Percentiles rank a stretch among this genome's conserved stretches.
phyloP scores from a whole-genome alignment of 1,140 invertebrate genomes.

The Heterodera schachtii region DNA sequence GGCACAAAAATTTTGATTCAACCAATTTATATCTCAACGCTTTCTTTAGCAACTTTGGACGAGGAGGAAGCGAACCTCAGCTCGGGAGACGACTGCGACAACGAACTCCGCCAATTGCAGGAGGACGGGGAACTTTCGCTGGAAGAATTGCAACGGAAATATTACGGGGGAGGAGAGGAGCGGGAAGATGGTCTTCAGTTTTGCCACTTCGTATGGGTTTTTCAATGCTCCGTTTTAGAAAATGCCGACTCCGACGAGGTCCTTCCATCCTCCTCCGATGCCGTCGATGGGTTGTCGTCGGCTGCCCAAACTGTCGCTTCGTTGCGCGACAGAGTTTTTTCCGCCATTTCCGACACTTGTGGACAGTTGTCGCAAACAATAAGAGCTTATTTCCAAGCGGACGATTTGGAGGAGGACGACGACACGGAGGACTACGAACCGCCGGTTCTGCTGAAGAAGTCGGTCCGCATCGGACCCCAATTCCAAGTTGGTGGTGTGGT shows the following conservation, averaged over 20 bases:
- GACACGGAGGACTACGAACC: slow-evolving; percentile 30
- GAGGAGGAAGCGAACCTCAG: slow-evolving; percentile 34
- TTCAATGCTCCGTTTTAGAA: not conserved
- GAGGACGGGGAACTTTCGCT: slow-evolving; percentile 22
- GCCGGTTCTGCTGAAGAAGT: slow-evolving; percentile 20
- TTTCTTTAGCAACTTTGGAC: slow-evolving; percentile 29
- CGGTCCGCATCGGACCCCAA: slow-evolving; percentile 4
- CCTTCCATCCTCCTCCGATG: not conserved
- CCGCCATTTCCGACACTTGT: slow-evolving; percentile 21
- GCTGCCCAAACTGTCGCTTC: not conserved
- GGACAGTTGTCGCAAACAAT: slow-evolving; percentile 13
- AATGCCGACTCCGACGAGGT: not conserved
- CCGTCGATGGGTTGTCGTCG: not conserved
- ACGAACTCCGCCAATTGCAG: slow-evolving; percentile 22
- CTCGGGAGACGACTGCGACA: slow-evolving; percentile 27
- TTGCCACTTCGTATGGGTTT: too few relatives aligned
- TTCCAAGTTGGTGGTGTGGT: slow-evolving; percentile 12
- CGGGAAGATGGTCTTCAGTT: not conserved
- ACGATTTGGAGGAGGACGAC: slow-evolving; percentile 35
- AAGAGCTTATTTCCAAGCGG: slow-evolving; percentile 17
- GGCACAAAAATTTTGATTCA: not conserved
- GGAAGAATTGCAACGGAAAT: slow-evolving; percentile 22
- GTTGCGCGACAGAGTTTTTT: slow-evolving; percentile 11
- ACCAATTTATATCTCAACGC: not conserved
- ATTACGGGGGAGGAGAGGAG: slow-evolving; percentile 11